Conservation (phyloP, 1,140 invertebrate species). For the Calosoma granatense region DNA sequence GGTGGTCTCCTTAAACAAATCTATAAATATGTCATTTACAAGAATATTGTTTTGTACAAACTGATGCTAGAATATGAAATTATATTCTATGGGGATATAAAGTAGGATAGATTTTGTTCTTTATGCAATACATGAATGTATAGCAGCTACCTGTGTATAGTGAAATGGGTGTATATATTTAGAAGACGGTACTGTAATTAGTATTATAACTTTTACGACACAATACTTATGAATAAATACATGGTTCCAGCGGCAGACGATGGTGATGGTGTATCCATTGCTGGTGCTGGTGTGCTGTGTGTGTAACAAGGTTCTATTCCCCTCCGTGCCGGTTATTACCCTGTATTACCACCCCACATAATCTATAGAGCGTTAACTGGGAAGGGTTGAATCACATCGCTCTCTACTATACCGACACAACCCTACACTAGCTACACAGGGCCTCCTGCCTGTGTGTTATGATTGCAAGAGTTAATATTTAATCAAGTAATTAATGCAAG, state of each 20-base stretch:
- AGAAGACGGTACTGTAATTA: too few relatives aligned
- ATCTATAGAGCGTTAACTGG: slow-evolving; percentile 2
- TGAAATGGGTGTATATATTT: too few relatives aligned
- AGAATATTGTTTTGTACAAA: too few relatives aligned
- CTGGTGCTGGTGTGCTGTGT: not conserved
- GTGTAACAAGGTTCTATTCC: not conserved
- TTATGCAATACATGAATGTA: too few relatives aligned
- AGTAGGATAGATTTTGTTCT: too few relatives aligned
- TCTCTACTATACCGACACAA: not conserved
- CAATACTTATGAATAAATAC: not conserved
- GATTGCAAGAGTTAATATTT: slow-evolving; percentile 12
- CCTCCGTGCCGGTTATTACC: not conserved
- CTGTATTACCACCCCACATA: not conserved
- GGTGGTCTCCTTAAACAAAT: too few relatives aligned
- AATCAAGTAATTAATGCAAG: slow-evolving; percentile 13
- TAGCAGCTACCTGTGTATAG: too few relatives aligned
- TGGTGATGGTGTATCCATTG: not conserved
- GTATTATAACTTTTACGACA: not conserved
- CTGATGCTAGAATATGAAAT: too few relatives aligned
- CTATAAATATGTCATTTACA: too few relatives aligned
- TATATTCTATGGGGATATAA: too few relatives aligned
- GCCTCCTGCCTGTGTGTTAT: not conserved
- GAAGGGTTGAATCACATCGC: not conserved
- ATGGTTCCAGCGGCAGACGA: not conserved
- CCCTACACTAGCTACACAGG: not conserved